Conservation (phyloP, 2,888 invertebrate genomes). For the Conus canariensis region DNA sequence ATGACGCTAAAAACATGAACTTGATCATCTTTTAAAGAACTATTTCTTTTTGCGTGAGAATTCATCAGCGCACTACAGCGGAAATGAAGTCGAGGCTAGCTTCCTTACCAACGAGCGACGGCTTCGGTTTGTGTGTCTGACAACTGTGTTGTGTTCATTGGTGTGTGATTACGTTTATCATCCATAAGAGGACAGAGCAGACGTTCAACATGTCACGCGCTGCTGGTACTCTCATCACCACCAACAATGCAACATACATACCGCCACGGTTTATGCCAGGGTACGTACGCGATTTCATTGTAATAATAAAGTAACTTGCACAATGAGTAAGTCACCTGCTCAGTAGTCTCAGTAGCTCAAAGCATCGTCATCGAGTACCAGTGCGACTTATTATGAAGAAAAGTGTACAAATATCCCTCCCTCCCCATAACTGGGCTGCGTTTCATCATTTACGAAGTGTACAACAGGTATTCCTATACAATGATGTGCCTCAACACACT, state of each 20-base stretch:
- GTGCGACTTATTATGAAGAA: too few relatives aligned
- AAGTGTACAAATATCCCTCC: too few relatives aligned
- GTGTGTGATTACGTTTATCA: not conserved
- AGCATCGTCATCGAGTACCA: too few relatives aligned
- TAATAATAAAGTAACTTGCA: too few relatives aligned
- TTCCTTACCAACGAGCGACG: constrained; percentile 34
- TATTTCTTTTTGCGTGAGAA: constrained; percentile 8
- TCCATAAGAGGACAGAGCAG: constrained; percentile 3
- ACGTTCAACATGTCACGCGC: constrained; percentile 74
- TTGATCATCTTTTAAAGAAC: not conserved
- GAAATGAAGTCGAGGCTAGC: constrained; percentile 25
- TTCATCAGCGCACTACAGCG: not conserved
- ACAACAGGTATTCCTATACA: too few relatives aligned
- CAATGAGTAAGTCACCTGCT: too few relatives aligned
- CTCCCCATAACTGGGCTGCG: too few relatives aligned
- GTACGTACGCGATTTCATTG: constrained; percentile 58
- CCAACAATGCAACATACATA: constrained; percentile 78
- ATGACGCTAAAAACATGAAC: not conserved
- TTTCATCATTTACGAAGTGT: too few relatives aligned
- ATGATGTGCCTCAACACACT: too few relatives aligned
- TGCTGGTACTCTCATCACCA: constrained; percentile 78
- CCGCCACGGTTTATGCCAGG: constrained; percentile 78
- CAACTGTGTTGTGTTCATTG: constrained; percentile 6
- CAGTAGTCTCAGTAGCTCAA: too few relatives aligned
- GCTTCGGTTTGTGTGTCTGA: not conserved